Percentiles rank a stretch among this genome's conserved stretches.
Evolutionary conservation across 1,140 invertebrate species (phyloP).

Genomic region (Eubasilissa regina): DNA sequence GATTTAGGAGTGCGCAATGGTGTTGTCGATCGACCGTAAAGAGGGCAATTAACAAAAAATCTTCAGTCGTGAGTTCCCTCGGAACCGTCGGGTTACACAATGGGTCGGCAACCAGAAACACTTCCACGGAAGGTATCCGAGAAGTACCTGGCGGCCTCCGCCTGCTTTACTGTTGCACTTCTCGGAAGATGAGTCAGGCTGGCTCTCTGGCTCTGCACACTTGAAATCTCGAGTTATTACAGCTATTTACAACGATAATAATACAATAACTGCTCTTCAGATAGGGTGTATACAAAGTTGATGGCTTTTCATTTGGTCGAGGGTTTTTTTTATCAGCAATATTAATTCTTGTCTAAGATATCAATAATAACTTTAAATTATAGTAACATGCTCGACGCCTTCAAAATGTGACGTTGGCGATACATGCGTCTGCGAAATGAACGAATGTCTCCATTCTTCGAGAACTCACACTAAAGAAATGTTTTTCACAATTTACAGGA

Average conservation of each 20-base stretch:
- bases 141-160: neutral
- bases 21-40: neutral
- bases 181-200: constrained; percentile 39
- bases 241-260: constrained; percentile 31
- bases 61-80: neutral
- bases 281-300: too few relatives aligned
- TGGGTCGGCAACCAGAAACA: neutral
- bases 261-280: too few relatives aligned
- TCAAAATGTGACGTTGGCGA: too few relatives aligned
- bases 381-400: too few relatives aligned
- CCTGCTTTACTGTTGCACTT: constrained; percentile 18
- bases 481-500: too few relatives aligned
- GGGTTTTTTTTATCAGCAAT: too few relatives aligned
- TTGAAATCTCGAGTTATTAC: constrained; percentile 18
- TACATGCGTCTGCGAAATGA: too few relatives aligned
- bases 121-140: neutral
- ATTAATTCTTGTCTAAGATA: too few relatives aligned
- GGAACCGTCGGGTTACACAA: neutral
- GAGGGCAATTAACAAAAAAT: constrained; percentile 32
- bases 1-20: neutral
- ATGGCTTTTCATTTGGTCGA: too few relatives aligned
- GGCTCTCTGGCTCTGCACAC: constrained; percentile 9
- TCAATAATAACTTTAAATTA: too few relatives aligned
- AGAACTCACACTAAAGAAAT: too few relatives aligned
- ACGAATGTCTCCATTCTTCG: too few relatives aligned